Conservation (phyloP, 2,113 vertebrate genomes). For the Pachypanchax playfairii region DNA sequence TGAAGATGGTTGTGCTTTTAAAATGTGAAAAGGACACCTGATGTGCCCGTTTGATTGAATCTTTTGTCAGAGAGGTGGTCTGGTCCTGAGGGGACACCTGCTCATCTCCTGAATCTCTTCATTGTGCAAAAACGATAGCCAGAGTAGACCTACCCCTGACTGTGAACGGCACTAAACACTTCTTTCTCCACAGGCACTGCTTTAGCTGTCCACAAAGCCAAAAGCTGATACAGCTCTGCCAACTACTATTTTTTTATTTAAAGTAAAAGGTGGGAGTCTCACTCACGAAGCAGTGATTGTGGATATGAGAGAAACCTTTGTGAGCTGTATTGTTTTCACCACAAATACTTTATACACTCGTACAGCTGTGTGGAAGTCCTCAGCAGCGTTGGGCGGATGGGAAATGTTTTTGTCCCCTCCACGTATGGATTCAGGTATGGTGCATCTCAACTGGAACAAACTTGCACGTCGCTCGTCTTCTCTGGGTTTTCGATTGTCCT, state of each 20-base stretch:
- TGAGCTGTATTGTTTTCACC: conserved; percentile 45
- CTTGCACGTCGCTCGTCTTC: conserved; percentile 68
- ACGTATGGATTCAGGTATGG: conserved; percentile 66
- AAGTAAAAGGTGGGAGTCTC: conserved; percentile 27
- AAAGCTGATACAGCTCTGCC: conserved; percentile 62
- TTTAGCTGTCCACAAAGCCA: conserved; percentile 56
- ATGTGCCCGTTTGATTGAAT: conserved; percentile 55
- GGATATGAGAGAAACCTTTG: conserved; percentile 49
- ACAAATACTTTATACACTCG: conserved; percentile 34
- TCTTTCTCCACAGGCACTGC: conserved; percentile 62
- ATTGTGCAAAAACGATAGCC: conserved; percentile 53
- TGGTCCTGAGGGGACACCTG: conserved; percentile 40
- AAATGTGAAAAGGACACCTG: conserved; percentile 74
- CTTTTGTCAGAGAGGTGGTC: conserved; percentile 50
- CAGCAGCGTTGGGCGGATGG: conserved; percentile 53
- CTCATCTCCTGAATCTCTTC: conserved; percentile 49
- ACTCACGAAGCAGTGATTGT: conserved; percentile 46
- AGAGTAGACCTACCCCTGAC: conserved; percentile 66
- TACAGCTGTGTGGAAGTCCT: conserved; percentile 34
- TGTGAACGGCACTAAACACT: conserved; percentile 72
- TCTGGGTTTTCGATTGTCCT: conserved; percentile 61
- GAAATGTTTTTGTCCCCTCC: conserved; percentile 40
- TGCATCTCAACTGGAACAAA: conserved; percentile 73
- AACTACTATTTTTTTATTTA: conserved; percentile 33
- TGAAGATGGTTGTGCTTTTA: conserved; percentile 60